These are phyloP conservation scores for Leptinotarsa lineolata DNA, from an alignment of 1,140 invertebrate species.

Conservation along the genomic window DNA sequence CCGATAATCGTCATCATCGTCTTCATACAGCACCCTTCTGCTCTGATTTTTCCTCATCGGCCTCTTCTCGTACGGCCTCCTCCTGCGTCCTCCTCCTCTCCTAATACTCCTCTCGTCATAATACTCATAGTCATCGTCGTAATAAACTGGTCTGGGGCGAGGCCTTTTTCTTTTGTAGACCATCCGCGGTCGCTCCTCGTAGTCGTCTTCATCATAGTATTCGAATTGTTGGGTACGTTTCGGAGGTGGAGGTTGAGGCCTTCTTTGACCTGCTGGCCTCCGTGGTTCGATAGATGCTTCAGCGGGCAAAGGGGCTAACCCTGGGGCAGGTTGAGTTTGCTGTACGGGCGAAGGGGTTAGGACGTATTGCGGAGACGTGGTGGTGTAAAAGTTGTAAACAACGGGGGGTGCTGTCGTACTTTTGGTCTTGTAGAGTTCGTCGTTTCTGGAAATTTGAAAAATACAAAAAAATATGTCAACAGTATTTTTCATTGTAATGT, in stretches of 20 bases:
- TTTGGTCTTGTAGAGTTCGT: slow-evolving; percentile 79
- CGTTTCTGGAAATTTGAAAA: slow-evolving; percentile 66
- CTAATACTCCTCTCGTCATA: slow-evolving; percentile 59
- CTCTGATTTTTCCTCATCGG: slow-evolving; percentile 29
- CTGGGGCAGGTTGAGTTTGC: background rate
- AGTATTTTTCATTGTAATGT: background rate
- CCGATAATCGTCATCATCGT: slow-evolving; percentile 33
- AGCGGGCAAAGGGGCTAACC: background rate
- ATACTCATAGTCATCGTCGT: slow-evolving; percentile 64
- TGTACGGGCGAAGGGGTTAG: slow-evolving; percentile 32
- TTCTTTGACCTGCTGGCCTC: background rate
- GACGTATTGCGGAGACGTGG: slow-evolving; percentile 49
- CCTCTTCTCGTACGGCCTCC: slow-evolving; percentile 34
- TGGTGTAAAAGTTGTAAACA: slow-evolving; percentile 40
- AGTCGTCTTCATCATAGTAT: slow-evolving; percentile 58
- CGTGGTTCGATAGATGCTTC: background rate
- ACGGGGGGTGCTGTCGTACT: slow-evolving; percentile 63
- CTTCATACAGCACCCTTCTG: slow-evolving; percentile 26
- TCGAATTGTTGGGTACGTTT: slow-evolving; percentile 58
- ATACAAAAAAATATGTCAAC: background rate
- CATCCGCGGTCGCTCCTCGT: slow-evolving; percentile 62
- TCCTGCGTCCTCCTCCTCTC: slow-evolving; percentile 28
- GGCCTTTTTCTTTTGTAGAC: slow-evolving; percentile 57
- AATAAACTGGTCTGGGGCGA: slow-evolving; percentile 64
- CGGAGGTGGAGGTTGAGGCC: background rate